Evolutionary conservation across 37 sponge, comb jelly and placozoan species (phyloP), one percentile per base, ranked within the genome.

Genomic region (Chondrosia reniformis): DNA sequence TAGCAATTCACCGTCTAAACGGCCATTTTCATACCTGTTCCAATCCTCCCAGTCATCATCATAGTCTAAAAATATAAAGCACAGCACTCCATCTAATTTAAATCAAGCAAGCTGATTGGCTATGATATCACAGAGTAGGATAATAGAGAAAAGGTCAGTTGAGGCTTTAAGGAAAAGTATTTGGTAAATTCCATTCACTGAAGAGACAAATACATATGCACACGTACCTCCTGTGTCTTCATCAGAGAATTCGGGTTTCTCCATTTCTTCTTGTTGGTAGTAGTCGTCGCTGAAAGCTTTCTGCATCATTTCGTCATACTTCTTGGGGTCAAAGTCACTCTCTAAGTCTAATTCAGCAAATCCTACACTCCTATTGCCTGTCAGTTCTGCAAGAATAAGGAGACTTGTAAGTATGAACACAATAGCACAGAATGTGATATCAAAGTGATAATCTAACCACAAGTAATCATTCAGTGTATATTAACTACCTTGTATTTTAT

Each of bases 321-420:
- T 31, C 36, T 82, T 77, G 39, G 97, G 84, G 79, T 95, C 94
- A 81, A 95, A 95, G 55, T 95, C 96, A 13, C 79, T 83, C 58
- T 86, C 91, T 6, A 95, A 32, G 55, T 91, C 96, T 3, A 82
- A 81, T 27, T 56, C 84, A 4, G 44, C 61, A 32, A 95, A 85
- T 21, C 96, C 96, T n/a, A 95, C 79, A 28, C 40, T 82, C 10
- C 80, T 61, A 44, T 91, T 95, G 4, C 95, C 95, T 30, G 93
- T 92, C 12, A 85, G 41, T 28, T 63, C 91, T 84, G 44, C 43
- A 67, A 36, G 55, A n/a, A 30, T 49, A 49, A 15, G 15, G 52
- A 15, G 52, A 49, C 52, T 19, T 49, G 10, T 19, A 15, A 49
- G 52, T 49, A 49, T 49, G 52, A 15, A 19, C 15, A 19, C 52